Evolutionary conservation across 2,797 vertebrate species (phyloP).

Genomic region (Protonibea diacanthus): DNA sequence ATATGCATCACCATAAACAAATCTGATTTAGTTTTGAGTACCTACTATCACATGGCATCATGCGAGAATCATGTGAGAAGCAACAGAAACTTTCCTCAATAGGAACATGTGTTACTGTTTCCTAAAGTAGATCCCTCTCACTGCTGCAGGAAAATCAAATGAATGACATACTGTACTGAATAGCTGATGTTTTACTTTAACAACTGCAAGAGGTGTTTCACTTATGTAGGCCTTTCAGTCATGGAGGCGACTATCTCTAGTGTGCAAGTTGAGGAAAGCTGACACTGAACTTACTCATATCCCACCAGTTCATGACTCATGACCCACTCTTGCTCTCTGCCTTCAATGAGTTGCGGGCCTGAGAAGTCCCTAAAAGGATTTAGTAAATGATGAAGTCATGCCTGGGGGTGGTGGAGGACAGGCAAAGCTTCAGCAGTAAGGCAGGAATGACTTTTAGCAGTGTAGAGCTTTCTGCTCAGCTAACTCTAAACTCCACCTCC

Average conservation of each 20-base stretch:
- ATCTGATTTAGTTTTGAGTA: not conserved
- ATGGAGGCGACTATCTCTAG: slow-evolving; percentile 43
- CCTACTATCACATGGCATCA: not conserved
- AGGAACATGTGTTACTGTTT: not conserved
- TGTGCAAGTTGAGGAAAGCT: slow-evolving; percentile 35
- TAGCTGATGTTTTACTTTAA: slow-evolving; percentile 43
- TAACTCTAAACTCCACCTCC: slow-evolving; percentile 66
- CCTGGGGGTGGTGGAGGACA: slow-evolving; percentile 37
- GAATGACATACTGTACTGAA: slow-evolving; percentile 4
- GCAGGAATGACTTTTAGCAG: slow-evolving; percentile 41
- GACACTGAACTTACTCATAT: slow-evolving; percentile 61
- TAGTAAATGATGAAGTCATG: slow-evolving; percentile 69
- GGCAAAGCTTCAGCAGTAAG: slow-evolving; percentile 25
- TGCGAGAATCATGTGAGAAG: too few species aligned
- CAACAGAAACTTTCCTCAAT: slow-evolving; percentile 5
- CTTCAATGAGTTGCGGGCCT: slow-evolving; percentile 43
- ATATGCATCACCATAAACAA: not conserved
- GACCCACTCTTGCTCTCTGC: slow-evolving; percentile 51
- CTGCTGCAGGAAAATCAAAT: slow-evolving; percentile 20
- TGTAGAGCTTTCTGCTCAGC: slow-evolving; percentile 69
- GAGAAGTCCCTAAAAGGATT: slow-evolving; percentile 71
- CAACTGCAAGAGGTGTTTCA: slow-evolving; percentile 42
- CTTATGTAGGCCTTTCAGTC: slow-evolving; percentile 45
- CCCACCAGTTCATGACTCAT: slow-evolving; percentile 59
- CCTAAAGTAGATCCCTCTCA: slow-evolving; percentile 1